Evolutionary conservation across 2,888 invertebrate species (phyloP), one percentile per base, ranked within the genome.

Genomic region (Hybos culiciformis): DNA sequence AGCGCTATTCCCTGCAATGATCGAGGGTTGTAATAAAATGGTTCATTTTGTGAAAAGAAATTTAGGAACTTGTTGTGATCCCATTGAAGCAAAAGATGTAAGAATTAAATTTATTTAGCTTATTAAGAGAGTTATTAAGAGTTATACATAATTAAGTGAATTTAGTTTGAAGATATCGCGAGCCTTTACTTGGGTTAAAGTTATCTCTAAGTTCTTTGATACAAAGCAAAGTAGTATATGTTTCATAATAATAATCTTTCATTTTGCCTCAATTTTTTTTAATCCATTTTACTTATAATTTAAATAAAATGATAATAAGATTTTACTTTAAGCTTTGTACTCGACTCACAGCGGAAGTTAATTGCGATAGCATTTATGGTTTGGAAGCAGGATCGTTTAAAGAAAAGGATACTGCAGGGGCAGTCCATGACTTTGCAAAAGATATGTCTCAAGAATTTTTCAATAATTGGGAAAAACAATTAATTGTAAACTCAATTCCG

Each of bases 321-420:
- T n/a, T n/a, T 17, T 17, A n/a, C n/a, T 19, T 8, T 1, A 37
- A 61, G 62, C 48, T 61, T 2, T 46, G 55, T 14, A 50, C 56
- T 37, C 56, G 62, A 19, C 69, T 58, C 39, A 69, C 69, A 2
- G 53, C 63, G 0, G 70, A 71, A 44, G 62, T 65, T 34, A 66
- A 70, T 1, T 63, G 66, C 1, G 63, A 61, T 42, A 68, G 66
- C 36, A 69, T 68, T n/a, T 57, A 69, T 44, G 70, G 70, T 0
- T 42, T 69, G 0, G 61, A 68, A 8, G 67, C 67, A 0, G 56
- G 61, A 20, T 63, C 64, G 41, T 68, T 70, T 18, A 39, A 54
- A 1, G 53, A 59, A 0, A 52, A 56, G 12, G 6, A 29, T 29
- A 29, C 5, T 29, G n/a, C 29, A 12, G n/a, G 12, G 2, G n/a